phyloP scores from a whole-genome alignment of 2,888 invertebrate genomes.

The Eristalinus sepulchralis region DNA sequence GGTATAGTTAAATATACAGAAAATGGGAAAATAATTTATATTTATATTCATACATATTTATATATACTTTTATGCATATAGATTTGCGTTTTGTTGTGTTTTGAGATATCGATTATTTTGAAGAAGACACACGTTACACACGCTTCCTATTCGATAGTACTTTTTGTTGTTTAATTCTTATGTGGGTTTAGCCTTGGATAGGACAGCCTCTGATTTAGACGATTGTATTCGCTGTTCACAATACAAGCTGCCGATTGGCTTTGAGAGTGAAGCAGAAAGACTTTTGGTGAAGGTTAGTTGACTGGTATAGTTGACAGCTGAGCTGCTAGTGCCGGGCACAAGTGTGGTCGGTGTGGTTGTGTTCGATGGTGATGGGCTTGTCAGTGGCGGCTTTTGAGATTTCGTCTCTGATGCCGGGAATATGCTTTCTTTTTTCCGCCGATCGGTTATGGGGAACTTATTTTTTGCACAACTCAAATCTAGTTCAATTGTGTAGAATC shows the following conservation, averaged over 20 bases:
- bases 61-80: slow-evolving; percentile 50
- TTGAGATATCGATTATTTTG: slow-evolving; percentile 35
- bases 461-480: slow-evolving; percentile 83
- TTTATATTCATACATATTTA: slow-evolving; percentile 17
- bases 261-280: slow-evolving; percentile 78
- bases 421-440: slow-evolving; percentile 72
- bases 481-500: slow-evolving; percentile 80
- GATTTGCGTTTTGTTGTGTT: slow-evolving; percentile 30
- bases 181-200: slow-evolving; percentile 71
- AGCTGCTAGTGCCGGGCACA: slow-evolving; percentile 16
- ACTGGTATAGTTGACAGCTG: slow-evolving; percentile 22
- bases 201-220: slow-evolving; percentile 79
- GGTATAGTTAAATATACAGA: slow-evolving; percentile 70
- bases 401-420: slow-evolving; percentile 29
- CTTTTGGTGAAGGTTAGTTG: slow-evolving; percentile 76
- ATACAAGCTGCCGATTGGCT: slow-evolving; percentile 79
- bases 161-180: slow-evolving; percentile 14
- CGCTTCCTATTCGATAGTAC: slow-evolving; percentile 31
- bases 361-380: slow-evolving; percentile 35
- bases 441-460: slow-evolving; percentile 83
- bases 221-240: slow-evolving; percentile 80
- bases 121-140: slow-evolving; percentile 21
- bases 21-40: slow-evolving; percentile 45
- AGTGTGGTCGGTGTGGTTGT: slow-evolving; percentile 57
- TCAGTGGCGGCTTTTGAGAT: slow-evolving; percentile 9